A percentile compares a stretch with the other conserved stretches of the same genome.
Evolutionary conservation across 2,797 vertebrate genomes (phyloP).

Genomic region (Alosa sapidissima): DNA sequence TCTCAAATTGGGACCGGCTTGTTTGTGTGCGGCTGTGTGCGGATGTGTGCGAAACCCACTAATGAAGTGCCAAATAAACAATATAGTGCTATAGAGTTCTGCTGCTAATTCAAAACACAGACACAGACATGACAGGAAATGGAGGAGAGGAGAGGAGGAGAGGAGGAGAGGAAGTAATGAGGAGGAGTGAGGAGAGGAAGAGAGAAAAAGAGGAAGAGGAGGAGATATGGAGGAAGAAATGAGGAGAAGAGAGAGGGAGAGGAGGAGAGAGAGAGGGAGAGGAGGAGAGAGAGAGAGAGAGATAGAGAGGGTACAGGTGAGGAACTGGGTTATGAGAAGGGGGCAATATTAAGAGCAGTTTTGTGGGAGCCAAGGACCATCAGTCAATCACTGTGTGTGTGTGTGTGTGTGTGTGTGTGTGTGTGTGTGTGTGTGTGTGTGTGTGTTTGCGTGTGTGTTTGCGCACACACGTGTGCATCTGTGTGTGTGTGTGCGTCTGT

Average conservation of each 20-base stretch:
- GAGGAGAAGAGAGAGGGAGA: not conserved
- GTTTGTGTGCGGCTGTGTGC: not conserved
- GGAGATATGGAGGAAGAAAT: not conserved
- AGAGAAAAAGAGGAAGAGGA: not conserved
- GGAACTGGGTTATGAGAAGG: not conserved
- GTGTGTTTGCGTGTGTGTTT: not conserved
- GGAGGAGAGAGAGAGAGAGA: not conserved
- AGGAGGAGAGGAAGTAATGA: not conserved
- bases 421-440: not conserved
- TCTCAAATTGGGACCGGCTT: not conserved
- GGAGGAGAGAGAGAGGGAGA: not conserved
- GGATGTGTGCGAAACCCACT: not conserved
- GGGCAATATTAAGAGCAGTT: slow-evolving; percentile 7
- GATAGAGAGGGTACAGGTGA: not conserved
- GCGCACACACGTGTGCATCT: no score
- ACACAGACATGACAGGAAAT: not conserved
- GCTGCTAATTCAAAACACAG: not conserved
- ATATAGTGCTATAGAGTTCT: not conserved
- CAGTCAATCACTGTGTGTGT: not conserved
- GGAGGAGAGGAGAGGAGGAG: not conserved
- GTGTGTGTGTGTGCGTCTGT: not conserved
- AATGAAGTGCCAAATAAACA: not conserved
- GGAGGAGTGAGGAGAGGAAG: not conserved
- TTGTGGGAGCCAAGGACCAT: not conserved
- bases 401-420: not conserved